A percentile compares a stretch with the other conserved stretches of the same genome.
phyloP scores from a whole-genome alignment of 2,888 invertebrate species.

The Falcaria lacertinaria region DNA sequence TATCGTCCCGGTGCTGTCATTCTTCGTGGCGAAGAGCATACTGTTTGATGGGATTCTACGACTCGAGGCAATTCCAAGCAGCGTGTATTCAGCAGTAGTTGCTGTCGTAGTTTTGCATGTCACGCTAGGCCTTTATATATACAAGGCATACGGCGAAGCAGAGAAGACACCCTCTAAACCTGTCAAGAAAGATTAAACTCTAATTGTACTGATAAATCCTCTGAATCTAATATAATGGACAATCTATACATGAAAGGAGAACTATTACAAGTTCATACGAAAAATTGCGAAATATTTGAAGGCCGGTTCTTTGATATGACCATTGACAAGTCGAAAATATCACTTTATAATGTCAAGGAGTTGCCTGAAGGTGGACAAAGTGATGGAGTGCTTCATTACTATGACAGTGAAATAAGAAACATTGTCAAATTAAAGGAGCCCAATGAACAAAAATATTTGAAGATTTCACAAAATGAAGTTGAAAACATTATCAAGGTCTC shows the following conservation, averaged over 20 bases:
- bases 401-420: constrained; percentile 60
- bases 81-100: constrained; percentile 88
- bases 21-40: constrained; percentile 84
- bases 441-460: constrained; percentile 49
- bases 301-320: constrained; percentile 68
- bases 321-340: constrained; percentile 66
- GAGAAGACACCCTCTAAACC: constrained; percentile 59
- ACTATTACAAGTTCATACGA: constrained; percentile 67
- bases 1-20: constrained; percentile 85
- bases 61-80: constrained; percentile 81
- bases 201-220: constrained; percentile 6
- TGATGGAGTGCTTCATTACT: constrained; percentile 64
- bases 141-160: constrained; percentile 84
- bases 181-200: constrained; percentile 64
- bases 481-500: constrained; percentile 61
- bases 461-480: constrained; percentile 63
- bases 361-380: constrained; percentile 43
- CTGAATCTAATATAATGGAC: constrained; percentile 53
- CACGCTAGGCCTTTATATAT: constrained; percentile 88
- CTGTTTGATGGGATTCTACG: constrained; percentile 84
- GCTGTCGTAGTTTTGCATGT: constrained; percentile 87
- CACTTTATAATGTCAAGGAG: constrained; percentile 65
- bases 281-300: constrained; percentile 61
- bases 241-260: constrained; percentile 71
- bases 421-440: constrained; percentile 61